Evolutionary conservation across 2,113 vertebrate genomes (phyloP).

Genomic region (Carassius auratus): DNA sequence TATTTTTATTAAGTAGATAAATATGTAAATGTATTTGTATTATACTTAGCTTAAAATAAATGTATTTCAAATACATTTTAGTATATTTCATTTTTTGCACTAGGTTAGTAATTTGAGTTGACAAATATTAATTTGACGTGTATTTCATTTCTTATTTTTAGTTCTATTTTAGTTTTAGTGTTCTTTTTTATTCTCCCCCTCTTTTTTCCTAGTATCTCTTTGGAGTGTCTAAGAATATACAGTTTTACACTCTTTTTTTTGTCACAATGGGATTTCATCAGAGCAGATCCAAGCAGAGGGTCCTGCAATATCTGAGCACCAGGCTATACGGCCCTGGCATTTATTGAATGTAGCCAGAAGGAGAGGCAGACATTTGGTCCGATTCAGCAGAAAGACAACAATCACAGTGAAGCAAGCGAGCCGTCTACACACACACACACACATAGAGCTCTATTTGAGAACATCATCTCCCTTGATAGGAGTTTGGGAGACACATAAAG

Average conservation of each 20-base stretch:
- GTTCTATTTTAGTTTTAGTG: not conserved
- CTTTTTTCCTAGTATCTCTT: constrained; percentile 17
- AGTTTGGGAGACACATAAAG: constrained; percentile 19
- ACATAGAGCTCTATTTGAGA: constrained; percentile 5
- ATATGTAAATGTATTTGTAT: no score
- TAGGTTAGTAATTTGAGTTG: not conserved
- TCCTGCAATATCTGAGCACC: not conserved
- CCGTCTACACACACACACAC: constrained; percentile 4
- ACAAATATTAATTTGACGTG: not conserved
- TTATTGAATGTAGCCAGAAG: constrained; percentile 43
- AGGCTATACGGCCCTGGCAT: constrained; percentile 44
- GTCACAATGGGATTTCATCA: constrained; percentile 2
- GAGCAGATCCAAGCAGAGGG: constrained; percentile 23
- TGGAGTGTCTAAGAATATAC: not conserved
- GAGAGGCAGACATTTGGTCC: constrained; percentile 50
- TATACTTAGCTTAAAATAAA: not conserved
- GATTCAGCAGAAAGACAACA: constrained; percentile 39
- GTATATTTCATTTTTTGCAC: no score
- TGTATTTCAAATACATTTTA: not conserved
- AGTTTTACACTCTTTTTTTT: not conserved
- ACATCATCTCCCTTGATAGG: constrained; percentile 17
- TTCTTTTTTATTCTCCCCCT: not conserved
- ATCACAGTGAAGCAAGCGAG: constrained; percentile 30
- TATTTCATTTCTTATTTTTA: not conserved
- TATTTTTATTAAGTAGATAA: no score